Evolutionary conservation across 2,888 invertebrate genomes (phyloP), one percentile per base, ranked within the genome.

Genomic region (Troides helena): DNA sequence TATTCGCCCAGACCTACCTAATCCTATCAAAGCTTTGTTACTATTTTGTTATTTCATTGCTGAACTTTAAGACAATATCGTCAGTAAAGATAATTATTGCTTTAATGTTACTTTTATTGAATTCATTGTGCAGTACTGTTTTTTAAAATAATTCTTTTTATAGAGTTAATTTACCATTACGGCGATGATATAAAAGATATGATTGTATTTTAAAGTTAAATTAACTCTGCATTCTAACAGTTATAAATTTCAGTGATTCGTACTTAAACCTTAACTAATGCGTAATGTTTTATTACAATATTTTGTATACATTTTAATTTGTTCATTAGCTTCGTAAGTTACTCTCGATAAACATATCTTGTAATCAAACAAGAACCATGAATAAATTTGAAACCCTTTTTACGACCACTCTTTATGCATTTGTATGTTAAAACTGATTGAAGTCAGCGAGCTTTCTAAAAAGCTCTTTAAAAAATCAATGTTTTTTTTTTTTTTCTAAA

Each of bases 361-460:
- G 30, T 1, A n/a, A 3, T 63, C 30, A 30, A 39, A 39, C 39
- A 53, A 53, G 30, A 50, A 14, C 46, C 43, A 62, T 68, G 64
- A 68, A 68, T 68, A 59, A 50, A 68, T 68, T 68, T 21, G 17
- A 21, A 53, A 39, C 36, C 36, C 60, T 50, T 68, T 66, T 59
- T 30, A 60, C 30, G 12, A 17, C 5, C 30, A 65, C 30, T 59
- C 56, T 62, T 25, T 23, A 50, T 46, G 43, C 57, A 39, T 64
- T 64, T 64, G 36, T 59, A 53, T 68, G 25, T 53, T 23, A 23
- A 53, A 36, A 59, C 58, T 25, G 50, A 64, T 68, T 53, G 63
- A 64, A 68, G 58, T 58, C 62, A 68, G 62, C 57, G 57, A 58
- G 67, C 46, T 59, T 46, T 59, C 63, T 53, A 57, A 57, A 6